These are phyloP conservation scores for Sipha flava DNA, from an alignment of 1,140 invertebrate species.

Conservation along the genomic window DNA sequence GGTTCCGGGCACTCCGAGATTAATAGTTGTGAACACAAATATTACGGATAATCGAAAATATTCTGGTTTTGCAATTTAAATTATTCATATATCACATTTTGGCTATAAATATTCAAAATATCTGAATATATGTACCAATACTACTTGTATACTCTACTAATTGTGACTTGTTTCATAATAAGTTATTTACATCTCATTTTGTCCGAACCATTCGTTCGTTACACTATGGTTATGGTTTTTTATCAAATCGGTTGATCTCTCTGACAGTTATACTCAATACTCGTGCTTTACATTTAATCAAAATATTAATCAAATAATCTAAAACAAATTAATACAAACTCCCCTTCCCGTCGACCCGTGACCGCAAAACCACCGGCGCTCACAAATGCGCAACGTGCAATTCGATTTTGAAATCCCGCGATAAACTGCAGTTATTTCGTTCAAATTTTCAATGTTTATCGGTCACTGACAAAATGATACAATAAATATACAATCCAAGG, in stretches of 20 bases:
- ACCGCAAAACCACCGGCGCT: too few species aligned
- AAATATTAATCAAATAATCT: not conserved
- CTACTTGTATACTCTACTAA: too few species aligned
- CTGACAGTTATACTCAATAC: not conserved
- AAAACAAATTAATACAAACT: not conserved
- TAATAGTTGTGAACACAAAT: too few species aligned
- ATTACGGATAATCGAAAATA: too few species aligned
- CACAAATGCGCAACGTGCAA: not conserved
- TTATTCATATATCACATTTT: too few species aligned
- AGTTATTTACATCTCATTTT: not conserved
- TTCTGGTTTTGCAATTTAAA: too few species aligned
- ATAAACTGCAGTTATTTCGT: not conserved
- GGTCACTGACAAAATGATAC: not conserved
- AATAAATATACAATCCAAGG: conserved; percentile 1
- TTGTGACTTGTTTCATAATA: not conserved
- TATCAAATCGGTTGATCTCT: not conserved
- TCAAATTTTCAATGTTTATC: not conserved
- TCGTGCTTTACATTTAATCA: too few species aligned
- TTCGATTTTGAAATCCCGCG: not conserved
- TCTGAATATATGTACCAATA: too few species aligned
- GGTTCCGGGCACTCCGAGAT: too few species aligned
- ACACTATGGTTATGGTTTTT: too few species aligned
- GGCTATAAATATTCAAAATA: too few species aligned
- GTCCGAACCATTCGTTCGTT: not conserved
- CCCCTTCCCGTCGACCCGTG: too few species aligned